Conservation (phyloP, 2,797 vertebrate species). For the Phalloptychus januarius region DNA sequence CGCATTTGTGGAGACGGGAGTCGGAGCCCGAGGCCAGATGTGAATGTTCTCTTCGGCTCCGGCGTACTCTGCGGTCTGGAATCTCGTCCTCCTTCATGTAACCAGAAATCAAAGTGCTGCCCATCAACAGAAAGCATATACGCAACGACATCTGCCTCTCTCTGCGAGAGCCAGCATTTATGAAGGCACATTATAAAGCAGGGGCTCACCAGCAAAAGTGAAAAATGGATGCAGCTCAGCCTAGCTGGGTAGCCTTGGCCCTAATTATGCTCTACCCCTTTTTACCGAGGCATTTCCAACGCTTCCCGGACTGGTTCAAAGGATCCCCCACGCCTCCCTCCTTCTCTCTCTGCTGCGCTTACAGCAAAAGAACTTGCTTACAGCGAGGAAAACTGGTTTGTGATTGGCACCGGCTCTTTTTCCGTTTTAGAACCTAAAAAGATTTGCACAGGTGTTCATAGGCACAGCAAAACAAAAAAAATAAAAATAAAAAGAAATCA, state of each 20-base stretch:
- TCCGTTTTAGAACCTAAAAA: neutral
- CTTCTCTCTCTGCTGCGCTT: neutral
- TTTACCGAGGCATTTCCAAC: conserved; percentile 2
- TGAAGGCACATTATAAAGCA: neutral
- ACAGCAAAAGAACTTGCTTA: neutral
- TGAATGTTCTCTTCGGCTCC: conserved; percentile 1
- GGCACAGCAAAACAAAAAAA: no score
- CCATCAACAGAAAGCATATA: conserved; percentile 8
- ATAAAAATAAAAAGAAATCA: neutral
- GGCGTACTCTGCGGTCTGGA: neutral
- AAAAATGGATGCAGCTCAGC: neutral
- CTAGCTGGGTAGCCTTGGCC: neutral
- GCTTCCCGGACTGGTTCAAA: neutral
- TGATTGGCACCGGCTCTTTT: neutral
- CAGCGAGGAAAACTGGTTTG: conserved; percentile 1
- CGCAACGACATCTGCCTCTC: neutral
- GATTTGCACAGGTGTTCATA: no score
- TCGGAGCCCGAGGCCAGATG: conserved; percentile 8
- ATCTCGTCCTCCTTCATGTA: conserved; percentile 3
- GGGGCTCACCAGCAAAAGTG: neutral
- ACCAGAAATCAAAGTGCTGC: conserved; percentile 2
- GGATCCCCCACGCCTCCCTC: neutral
- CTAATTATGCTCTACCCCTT: neutral
- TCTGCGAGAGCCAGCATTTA: conserved; percentile 4
- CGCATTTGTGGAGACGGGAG: neutral